phyloP scores from a whole-genome alignment of 2,888 invertebrate species.

The Ecdyonurus torrentis region DNA sequence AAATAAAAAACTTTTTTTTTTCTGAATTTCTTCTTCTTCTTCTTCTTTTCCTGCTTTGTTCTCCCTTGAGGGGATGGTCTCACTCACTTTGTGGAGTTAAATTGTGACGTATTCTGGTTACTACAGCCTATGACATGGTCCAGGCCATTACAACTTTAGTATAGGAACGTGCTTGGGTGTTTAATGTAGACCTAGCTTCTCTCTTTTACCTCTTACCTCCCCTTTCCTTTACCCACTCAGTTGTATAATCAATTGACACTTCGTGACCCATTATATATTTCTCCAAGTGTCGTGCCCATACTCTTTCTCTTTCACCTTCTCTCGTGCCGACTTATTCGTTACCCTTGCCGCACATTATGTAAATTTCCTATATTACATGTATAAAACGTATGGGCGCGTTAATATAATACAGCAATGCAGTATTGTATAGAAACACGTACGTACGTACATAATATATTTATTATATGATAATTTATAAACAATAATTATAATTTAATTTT shows the following conservation, averaged over 20 bases:
- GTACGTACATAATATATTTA: too few relatives aligned
- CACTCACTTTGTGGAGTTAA: not conserved
- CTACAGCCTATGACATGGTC: not conserved
- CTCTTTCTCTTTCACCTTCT: not conserved
- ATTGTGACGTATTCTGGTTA: not conserved
- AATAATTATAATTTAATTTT: too few relatives aligned
- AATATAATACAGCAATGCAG: not conserved
- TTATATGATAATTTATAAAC: too few relatives aligned
- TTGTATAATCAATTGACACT: not conserved
- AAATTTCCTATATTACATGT: not conserved
- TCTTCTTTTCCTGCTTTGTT: too few relatives aligned
- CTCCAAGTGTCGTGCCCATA: not conserved
- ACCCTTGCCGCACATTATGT: not conserved
- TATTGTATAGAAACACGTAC: too few relatives aligned
- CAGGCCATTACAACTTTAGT: not conserved
- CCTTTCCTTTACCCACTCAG: too few relatives aligned
- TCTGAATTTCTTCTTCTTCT: not conserved
- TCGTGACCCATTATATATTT: not conserved
- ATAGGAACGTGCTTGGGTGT: not conserved
- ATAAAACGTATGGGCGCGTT: not conserved
- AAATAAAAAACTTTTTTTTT: not conserved
- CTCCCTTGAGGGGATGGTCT: not conserved
- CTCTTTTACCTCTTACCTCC: too few relatives aligned
- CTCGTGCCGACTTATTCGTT: too few relatives aligned
- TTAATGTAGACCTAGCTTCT: not conserved